Evolutionary conservation across 1,140 invertebrate species (phyloP), one percentile per base, ranked within the genome.

Genomic region (Gyrodactylus bullatarudis): DNA sequence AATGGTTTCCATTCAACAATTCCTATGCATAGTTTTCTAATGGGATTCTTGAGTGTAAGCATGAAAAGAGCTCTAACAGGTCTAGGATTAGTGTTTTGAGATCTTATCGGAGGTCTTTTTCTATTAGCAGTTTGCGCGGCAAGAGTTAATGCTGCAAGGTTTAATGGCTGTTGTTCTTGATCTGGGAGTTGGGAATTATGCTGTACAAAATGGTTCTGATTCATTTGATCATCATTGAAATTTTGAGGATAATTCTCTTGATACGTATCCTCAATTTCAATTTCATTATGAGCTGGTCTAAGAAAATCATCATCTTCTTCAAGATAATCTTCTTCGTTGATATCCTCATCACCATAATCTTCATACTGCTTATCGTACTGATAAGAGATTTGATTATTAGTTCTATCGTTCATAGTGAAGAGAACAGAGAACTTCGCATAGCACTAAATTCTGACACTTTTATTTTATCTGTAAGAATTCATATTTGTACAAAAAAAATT

Each of bases 1-100:
- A 98, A 99, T 75, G 93, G 90, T 85, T 93, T 96, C 92, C 92
- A 97, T 82, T 99, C 94, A 71, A 96, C 91, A 76, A 98, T 86
- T 78, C 86, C 86, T 78, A 97, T 96, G 82, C 92, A 97, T 74
- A 94, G 80, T 79, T 92, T 92, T 76, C 94, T 84, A 26, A 98
- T 78, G 19, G 92, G 92, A 83, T 98, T 98, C 79, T 91, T 89
- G 74, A 96, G 84, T 34, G 85, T 84, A 73, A 98, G 84, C 82
- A 91, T 98, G 78, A 92, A 89, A 71, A 99, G 85, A 8, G 70
- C 54, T 69, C 68, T 69, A 8, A 22, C 1, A 74, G 68, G 70
- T 68, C 25, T 26, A 0, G 68, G 25, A 22, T 68, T 75, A 1
- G 21, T 71, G n/a, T 74, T 34, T 24, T 71, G 70, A 71, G 70